A percentile compares a stretch with the other conserved stretches of the same genome.
Evolutionary conservation across 2,113 vertebrate genomes (phyloP).

Genomic region (Chroicocephalus ridibundus): DNA sequence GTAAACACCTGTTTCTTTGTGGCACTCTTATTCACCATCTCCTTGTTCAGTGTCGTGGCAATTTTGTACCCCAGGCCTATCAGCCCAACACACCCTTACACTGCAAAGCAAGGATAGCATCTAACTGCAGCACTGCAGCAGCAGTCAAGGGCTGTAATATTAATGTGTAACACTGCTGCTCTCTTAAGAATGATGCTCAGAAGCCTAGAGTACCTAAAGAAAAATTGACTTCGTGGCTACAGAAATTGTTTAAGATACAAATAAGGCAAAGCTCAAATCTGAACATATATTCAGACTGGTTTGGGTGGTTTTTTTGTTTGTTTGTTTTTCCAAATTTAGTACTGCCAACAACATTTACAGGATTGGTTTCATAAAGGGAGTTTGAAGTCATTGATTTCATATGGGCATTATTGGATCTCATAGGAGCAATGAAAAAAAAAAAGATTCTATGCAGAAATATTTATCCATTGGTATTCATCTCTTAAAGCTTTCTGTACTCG

Average conservation of each 20-base stretch:
- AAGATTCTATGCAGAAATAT: conserved; percentile 22
- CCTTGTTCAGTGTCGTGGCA: neutral
- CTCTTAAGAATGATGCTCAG: neutral
- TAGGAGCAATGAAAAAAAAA: neutral
- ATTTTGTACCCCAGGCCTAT: neutral
- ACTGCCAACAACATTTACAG: neutral
- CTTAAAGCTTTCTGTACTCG: conserved; percentile 24
- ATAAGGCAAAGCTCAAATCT: conserved; percentile 11
- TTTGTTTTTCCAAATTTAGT: neutral
- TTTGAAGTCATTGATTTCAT: conserved; percentile 25
- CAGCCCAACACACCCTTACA: neutral
- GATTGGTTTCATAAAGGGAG: neutral
- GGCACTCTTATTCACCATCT: neutral
- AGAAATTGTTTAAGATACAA: neutral
- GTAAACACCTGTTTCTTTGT: neutral
- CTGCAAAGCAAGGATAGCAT: neutral
- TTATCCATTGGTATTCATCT: conserved; percentile 54
- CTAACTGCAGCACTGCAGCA: neutral
- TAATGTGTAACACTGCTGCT: neutral
- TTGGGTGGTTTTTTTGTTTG: neutral
- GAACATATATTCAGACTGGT: neutral
- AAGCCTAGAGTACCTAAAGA: neutral
- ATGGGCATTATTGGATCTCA: neutral
- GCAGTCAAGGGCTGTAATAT: neutral
- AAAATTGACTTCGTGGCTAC: neutral